phyloP scores from a whole-genome alignment of 2,113 vertebrate species.

The Burhinus oedicnemus region DNA sequence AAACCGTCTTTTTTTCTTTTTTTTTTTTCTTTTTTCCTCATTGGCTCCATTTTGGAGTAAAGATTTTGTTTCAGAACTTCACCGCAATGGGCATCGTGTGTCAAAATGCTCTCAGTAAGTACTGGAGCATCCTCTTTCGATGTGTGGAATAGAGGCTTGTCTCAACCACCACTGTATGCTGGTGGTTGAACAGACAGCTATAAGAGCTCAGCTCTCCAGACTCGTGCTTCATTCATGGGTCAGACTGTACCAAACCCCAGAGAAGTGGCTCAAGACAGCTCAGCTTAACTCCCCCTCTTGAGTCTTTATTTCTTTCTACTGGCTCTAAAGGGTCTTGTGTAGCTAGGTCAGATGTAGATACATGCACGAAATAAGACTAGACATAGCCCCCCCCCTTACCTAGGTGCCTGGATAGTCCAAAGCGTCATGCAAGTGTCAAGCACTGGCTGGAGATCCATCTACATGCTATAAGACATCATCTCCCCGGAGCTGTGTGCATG shows the following conservation, averaged over 20 bases:
- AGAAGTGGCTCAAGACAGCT: neutral
- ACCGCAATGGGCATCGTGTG: neutral
- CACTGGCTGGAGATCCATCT: neutral
- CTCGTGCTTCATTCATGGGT: neutral
- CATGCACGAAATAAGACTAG: neutral
- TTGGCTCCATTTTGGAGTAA: neutral
- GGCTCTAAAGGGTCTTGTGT: neutral
- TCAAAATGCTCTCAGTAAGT: neutral
- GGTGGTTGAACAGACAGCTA: neutral
- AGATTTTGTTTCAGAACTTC: neutral
- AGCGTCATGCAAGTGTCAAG: neutral
- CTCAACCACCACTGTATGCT: neutral
- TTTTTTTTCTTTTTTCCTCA: neutral
- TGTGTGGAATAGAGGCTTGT: neutral
- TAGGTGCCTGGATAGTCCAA: neutral
- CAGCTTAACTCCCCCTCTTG: neutral
- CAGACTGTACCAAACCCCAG: neutral
- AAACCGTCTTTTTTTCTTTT: neutral
- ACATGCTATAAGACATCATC: rapidly evolving
- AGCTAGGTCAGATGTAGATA: neutral
- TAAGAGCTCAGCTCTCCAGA: neutral
- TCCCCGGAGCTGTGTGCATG: neutral
- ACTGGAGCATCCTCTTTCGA: neutral
- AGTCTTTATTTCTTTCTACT: neutral
- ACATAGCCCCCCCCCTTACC: neutral